These are phyloP conservation scores for Magallana gigas DNA, from an alignment of 1,140 invertebrate genomes.

Conservation along the genomic window DNA sequence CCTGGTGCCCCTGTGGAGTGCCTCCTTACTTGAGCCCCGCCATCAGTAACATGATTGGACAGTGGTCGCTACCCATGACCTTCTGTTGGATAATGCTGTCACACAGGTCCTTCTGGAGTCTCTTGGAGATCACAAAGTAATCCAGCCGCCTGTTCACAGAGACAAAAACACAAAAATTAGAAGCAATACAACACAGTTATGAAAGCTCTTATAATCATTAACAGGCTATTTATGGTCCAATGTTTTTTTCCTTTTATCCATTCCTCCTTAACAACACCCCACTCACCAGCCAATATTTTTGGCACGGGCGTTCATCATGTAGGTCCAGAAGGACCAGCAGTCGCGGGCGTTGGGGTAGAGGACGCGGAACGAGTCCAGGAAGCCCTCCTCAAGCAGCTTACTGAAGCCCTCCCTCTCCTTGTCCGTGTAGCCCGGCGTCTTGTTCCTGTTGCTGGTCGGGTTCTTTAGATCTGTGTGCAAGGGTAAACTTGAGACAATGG, in stretches of 20 bases:
- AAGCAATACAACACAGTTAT: too few species aligned
- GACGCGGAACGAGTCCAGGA: conserved; percentile 92
- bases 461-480: conserved; percentile 90
- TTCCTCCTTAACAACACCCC: background rate
- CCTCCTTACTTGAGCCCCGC: conserved; percentile 30
- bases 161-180: too few species aligned
- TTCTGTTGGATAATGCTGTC: conserved; percentile 84
- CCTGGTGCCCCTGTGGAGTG: background rate
- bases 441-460: conserved; percentile 91
- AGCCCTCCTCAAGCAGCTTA: conserved; percentile 86
- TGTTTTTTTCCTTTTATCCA: too few species aligned
- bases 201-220: too few species aligned
- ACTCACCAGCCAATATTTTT: conserved; percentile 96
- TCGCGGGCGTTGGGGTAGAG: conserved; percentile 91
- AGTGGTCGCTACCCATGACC: conserved; percentile 79
- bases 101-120: conserved; percentile 87
- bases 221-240: too few species aligned
- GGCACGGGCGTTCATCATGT: conserved; percentile 89
- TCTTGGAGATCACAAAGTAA: conserved; percentile 94
- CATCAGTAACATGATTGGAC: conserved; percentile 76
- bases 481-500: too few species aligned
- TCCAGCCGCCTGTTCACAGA: conserved; percentile 90
- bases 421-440: conserved; percentile 96
- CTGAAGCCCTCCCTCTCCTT: conserved; percentile 95
- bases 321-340: conserved; percentile 97